Conservation (phyloP, 2,797 vertebrate genomes). For the Lemur catta region DNA sequence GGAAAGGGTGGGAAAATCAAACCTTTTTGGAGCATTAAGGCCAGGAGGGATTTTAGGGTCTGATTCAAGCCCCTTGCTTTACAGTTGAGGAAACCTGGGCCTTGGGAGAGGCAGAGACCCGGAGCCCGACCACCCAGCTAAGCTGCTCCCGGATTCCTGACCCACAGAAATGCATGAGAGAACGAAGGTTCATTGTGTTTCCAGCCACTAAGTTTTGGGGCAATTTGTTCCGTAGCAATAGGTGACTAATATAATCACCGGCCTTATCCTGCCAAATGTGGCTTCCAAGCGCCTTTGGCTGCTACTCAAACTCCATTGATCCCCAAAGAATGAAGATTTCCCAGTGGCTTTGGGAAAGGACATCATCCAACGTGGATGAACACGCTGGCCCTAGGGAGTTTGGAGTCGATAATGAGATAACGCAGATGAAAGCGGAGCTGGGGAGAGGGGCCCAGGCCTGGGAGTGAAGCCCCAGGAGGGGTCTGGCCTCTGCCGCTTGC, state of each 20-base stretch:
- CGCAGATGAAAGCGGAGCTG: accelerated
- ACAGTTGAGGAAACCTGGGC: neutral
- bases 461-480: neutral
- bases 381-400: accelerated
- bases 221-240: neutral
- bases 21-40: neutral
- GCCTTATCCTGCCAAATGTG: neutral
- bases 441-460: neutral
- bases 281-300: neutral
- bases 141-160: neutral
- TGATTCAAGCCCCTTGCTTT: neutral
- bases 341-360: neutral
- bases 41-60: neutral
- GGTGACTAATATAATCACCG: no score
- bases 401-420: neutral
- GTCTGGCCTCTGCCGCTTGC: neutral
- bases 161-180: neutral
- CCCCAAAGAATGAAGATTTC: neutral
- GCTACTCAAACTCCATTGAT: neutral
- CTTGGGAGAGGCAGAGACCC: accelerated
- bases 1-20: neutral
- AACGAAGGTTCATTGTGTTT: neutral
- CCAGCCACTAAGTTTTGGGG: neutral
- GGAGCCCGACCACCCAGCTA: neutral
- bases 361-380: neutral